A percentile compares a stretch with the other conserved stretches of the same genome.
phyloP scores from a whole-genome alignment of 2,113 vertebrate genomes.

The Gavialis gangeticus region DNA sequence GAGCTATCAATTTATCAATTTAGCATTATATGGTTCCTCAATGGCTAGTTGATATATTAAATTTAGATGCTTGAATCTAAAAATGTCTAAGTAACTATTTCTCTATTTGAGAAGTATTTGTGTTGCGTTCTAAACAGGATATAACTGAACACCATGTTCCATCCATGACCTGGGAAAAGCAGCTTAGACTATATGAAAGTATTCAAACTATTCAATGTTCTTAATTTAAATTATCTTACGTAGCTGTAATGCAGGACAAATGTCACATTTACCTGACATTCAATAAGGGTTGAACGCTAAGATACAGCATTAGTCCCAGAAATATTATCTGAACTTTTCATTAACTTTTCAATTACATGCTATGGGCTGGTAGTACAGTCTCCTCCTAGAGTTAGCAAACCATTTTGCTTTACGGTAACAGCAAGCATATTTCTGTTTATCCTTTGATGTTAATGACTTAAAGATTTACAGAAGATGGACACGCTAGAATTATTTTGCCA shows the following conservation, averaged over 20 bases:
- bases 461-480: not conserved
- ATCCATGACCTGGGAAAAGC: constrained; percentile 19
- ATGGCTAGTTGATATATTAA: constrained; percentile 15
- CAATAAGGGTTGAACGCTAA: not conserved
- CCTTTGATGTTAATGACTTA: constrained; percentile 1
- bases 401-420: not conserved
- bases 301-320: not conserved
- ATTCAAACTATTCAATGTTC: constrained; percentile 12
- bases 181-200: constrained; percentile 4
- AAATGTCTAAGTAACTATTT: constrained; percentile 11
- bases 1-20: not conserved
- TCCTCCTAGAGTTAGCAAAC: constrained; percentile 16
- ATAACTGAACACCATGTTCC: constrained; percentile 48
- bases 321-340: constrained; percentile 19
- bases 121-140: constrained; percentile 63
- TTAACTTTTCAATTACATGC: constrained; percentile 30
- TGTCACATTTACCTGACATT: constrained; percentile 28
- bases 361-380: not conserved
- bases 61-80: constrained; percentile 26
- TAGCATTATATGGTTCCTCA: not conserved
- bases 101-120: constrained; percentile 44
- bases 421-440: constrained; percentile 20
- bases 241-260: not conserved
- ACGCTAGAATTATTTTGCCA: constrained; percentile 21
- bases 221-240: not conserved